Conservation (phyloP, 1,140 invertebrate genomes). For the Heliothis virescens region DNA sequence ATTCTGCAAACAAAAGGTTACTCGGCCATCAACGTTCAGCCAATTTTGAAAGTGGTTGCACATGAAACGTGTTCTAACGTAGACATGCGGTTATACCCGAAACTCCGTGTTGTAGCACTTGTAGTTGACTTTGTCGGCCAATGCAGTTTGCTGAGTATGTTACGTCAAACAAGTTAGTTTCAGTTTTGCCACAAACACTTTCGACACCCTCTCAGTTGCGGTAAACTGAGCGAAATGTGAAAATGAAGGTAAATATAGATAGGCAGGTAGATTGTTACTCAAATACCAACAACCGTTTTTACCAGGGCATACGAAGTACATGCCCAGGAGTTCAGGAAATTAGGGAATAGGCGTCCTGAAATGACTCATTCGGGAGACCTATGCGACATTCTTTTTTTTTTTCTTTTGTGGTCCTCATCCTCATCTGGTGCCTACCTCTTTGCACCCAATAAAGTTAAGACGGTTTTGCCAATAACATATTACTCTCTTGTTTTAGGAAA, state of each 20-base stretch:
- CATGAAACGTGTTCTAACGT: slow-evolving; percentile 23
- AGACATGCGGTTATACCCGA: slow-evolving; percentile 18
- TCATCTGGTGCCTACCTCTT: too few species aligned
- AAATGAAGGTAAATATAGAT: neutral
- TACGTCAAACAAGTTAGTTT: slow-evolving; percentile 9
- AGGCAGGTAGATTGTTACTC: neutral
- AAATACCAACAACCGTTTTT: too few species aligned
- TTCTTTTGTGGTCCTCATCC: too few species aligned
- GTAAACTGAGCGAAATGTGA: too few species aligned
- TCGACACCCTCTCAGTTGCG: neutral
- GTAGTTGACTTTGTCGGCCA: slow-evolving; percentile 14
- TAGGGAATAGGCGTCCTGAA: too few species aligned
- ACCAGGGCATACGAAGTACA: too few species aligned
- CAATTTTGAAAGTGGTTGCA: slow-evolving; percentile 16
- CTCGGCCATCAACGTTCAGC: neutral
- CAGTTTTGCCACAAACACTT: slow-evolving; percentile 15
- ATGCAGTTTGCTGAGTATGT: slow-evolving; percentile 10
- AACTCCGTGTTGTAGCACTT: slow-evolving; percentile 3
- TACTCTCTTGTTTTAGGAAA: slow-evolving; percentile 89
- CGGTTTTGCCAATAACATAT: neutral
- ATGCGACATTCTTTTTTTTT: too few species aligned
- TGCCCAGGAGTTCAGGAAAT: too few species aligned
- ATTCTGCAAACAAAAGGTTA: neutral
- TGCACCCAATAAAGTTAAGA: neutral
- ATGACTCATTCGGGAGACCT: too few species aligned